Base-by-base conservation (phyloP, 2,888 invertebrate genomes). In the Drosophila anomelani region DNA sequence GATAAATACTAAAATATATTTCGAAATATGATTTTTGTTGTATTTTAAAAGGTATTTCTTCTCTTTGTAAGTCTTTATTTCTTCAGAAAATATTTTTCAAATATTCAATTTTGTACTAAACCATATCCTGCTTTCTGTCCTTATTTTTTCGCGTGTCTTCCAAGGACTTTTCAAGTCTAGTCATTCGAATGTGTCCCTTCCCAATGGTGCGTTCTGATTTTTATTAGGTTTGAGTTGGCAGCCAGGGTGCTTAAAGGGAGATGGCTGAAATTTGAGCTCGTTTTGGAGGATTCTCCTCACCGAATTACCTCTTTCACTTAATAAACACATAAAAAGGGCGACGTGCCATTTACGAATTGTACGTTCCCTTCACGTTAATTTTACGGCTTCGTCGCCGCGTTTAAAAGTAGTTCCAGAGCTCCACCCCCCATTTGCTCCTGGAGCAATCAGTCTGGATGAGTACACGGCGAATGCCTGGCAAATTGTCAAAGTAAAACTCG, bases 151-250 rank as follows among this genome's bases (percentile, higher is more conserved):
- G 0, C 6, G 20, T 34, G 20, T 10, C 74, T 71, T 73, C 54
- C 44, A 64, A 76, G 69, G 71, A 84, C 74, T 72, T 76, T 70
- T 70, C 80, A 75, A 12, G 34, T 34, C 51, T 20, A 51, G 13
- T 34, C 20, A 20, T 20, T 51, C 34, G 3, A 51, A 20, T 13
- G 34, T 15, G 9, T 0, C 51, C 13, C 20, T 34, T 13, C 12
- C 32, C 49, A 49, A 32, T 49, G 20, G 17, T 5, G 9, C 51
- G 51, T 51, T 69, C 51, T 75, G 89, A 77, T 75, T 78, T 79
- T 76, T 75, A 89, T 80, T 89, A 72, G 76, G 76, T 87, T 80
- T 67, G 70, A 76, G 77, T 76, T 76, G 70, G 60, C 64, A 78
- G 64, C 64, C 75, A 81, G 76, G 77, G 84, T 74, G 72, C 77